These are phyloP conservation scores for Nephila pilipes DNA, from an alignment of 1,140 invertebrate species.

Conservation along the genomic window DNA sequence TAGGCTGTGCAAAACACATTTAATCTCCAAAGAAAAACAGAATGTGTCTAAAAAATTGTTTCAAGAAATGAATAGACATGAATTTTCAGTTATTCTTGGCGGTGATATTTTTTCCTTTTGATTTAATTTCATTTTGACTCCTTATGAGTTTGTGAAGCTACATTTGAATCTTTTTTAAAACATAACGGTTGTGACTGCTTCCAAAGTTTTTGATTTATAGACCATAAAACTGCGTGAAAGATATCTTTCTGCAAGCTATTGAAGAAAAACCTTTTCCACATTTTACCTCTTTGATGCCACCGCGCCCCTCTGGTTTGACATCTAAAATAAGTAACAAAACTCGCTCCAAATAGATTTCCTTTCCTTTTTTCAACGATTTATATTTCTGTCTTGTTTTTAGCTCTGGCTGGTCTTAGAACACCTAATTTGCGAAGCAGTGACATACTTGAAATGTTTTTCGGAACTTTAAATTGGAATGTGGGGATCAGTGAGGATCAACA, in stretches of 20 bases:
- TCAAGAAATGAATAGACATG: too few relatives aligned
- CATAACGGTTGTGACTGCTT: neutral
- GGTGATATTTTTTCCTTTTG: too few relatives aligned
- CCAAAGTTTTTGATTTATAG: neutral
- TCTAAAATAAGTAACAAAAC: conserved; percentile 23
- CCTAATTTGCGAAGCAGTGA: too few relatives aligned
- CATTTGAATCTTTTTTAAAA: neutral
- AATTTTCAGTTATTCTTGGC: too few relatives aligned
- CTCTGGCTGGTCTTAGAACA: neutral
- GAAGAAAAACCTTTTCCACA: neutral
- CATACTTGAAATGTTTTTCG: too few relatives aligned
- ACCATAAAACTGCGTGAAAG: neutral
- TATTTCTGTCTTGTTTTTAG: conserved; percentile 31
- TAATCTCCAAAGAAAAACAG: too few relatives aligned
- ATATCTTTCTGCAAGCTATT: neutral
- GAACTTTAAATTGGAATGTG: too few relatives aligned
- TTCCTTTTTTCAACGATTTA: neutral
- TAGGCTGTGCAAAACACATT: too few relatives aligned
- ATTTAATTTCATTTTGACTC: neutral
- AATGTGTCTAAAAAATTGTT: too few relatives aligned
- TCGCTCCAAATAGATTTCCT: conserved; percentile 33
- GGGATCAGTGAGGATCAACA: too few relatives aligned
- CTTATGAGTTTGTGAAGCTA: neutral
- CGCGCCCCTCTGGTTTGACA: neutral
- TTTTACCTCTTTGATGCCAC: conserved; percentile 11